Base-by-base conservation (phyloP, 2,113 vertebrate genomes). In the Donacobius atricapilla region DNA sequence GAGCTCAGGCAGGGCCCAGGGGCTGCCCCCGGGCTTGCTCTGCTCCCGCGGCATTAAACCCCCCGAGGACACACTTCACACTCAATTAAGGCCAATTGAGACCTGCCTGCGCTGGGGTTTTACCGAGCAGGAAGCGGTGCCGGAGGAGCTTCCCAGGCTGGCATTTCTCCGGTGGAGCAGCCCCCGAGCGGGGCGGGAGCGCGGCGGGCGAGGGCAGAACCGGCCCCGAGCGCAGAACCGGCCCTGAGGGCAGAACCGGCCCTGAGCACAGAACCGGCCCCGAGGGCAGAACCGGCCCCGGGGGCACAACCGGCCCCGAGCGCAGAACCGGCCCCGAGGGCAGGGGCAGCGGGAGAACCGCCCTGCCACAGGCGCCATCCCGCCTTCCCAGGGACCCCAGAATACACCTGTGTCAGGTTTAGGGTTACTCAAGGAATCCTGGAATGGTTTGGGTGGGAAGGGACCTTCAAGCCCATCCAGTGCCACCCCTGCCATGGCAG, bases 331-430 rank as follows among this genome's bases (percentile, higher is more conserved):
- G n/a, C 35, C 6, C 22, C 1, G 53, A 45, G 2, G 18, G 7
- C 33, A 7, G 3, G 15, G 37, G 12, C 1, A 16, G 44, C 24
- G 5, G 2, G 21, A 66, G 42, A 25, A 9, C 18, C 9, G 6
- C 35, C 27, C 8, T 2, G 21, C 16, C 30, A 8, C 33, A 0
- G 1, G 10, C 0, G 0, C 2, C 10, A 9, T 3, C 4, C 18
- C 37, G 11, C 30, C 22, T 54, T 3, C 30, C 1, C 4, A 47
- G 54, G 35, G 21, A 8, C 10, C 4, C 50, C 27, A 2, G 28
- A 1, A n/a, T n/a, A n/a, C 31, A 6, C 61, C 2, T 1, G 1
- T 1, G 16, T 21, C 31, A 31, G 5, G 2, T 20, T 40, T 6
- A 4, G 14, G 63, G 39, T 47, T 15, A 39, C 33, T 45, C 28